These are phyloP conservation scores for Hylyphantes graminicola DNA, from an alignment of 1,140 invertebrate species.

Conservation along the genomic window DNA sequence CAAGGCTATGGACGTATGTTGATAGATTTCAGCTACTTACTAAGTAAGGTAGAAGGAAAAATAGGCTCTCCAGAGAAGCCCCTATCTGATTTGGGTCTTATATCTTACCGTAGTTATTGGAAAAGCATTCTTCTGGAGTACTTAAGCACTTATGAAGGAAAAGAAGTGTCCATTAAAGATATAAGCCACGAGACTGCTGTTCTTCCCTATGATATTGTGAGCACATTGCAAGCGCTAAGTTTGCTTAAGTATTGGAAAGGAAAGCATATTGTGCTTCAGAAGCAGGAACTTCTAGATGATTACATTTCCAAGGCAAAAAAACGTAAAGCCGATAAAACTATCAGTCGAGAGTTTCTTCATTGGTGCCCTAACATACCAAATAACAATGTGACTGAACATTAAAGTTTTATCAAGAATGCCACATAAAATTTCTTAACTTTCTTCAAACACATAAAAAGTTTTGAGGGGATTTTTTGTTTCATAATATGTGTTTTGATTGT, in stretches of 20 bases:
- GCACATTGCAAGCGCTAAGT: conserved; percentile 94
- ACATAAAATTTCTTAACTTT: too few relatives aligned
- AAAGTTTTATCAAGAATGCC: not conserved
- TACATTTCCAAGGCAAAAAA: conserved; percentile 84
- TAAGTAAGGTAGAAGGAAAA: conserved; percentile 95
- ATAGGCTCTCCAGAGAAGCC: conserved; percentile 99
- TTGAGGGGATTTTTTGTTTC: too few relatives aligned
- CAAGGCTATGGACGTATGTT: conserved; percentile 98
- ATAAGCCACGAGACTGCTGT: conserved; percentile 94
- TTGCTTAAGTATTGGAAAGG: conserved; percentile 99
- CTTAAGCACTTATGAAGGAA: conserved; percentile 86
- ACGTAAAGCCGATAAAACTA: conserved; percentile 66
- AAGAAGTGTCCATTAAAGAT: conserved; percentile 90
- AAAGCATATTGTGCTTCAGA: conserved; percentile 95
- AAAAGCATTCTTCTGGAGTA: conserved; percentile 91
- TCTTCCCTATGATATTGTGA: conserved; percentile 96
- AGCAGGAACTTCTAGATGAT: conserved; percentile 94
- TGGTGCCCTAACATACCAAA: conserved; percentile 41
- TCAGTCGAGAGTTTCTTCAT: conserved; percentile 26
- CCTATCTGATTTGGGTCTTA: conserved; percentile 94
- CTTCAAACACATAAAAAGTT: too few relatives aligned
- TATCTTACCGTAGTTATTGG: conserved; percentile 99
- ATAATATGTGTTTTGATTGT: too few relatives aligned
- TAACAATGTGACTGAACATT: conserved; percentile 1
- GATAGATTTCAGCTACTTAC: conserved; percentile 94